phyloP scores from a whole-genome alignment of 2,113 vertebrate genomes.

The Setophaga kirtlandii region DNA sequence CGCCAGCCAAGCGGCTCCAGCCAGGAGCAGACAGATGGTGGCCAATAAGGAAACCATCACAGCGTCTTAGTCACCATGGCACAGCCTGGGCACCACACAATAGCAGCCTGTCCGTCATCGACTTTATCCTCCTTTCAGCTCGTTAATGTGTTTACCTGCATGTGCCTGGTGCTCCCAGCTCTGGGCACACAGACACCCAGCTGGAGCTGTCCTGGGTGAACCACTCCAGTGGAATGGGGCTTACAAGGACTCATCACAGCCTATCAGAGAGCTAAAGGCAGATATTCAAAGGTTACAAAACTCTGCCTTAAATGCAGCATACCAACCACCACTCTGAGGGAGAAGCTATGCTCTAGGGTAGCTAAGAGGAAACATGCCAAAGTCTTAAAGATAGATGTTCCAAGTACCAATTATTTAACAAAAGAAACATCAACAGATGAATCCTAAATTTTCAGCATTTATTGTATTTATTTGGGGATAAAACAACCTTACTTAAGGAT shows the following conservation, averaged over 20 bases:
- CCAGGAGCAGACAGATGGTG: constrained; percentile 38
- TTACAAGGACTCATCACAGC: background rate
- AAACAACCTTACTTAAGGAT: background rate
- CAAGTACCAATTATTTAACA: background rate
- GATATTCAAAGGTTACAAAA: background rate
- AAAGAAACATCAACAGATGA: background rate
- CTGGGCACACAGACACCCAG: fast-evolving
- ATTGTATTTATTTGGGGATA: background rate
- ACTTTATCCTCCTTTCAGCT: background rate
- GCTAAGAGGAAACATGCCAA: background rate
- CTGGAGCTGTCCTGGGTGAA: too few relatives aligned
- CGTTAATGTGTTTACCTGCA: background rate
- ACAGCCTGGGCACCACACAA: background rate
- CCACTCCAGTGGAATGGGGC: fast-evolving
- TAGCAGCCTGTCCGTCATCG: background rate
- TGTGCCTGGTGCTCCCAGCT: background rate
- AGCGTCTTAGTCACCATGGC: background rate
- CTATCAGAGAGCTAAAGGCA: background rate
- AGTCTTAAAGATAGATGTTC: background rate
- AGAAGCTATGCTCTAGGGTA: background rate
- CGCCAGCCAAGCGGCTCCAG: background rate
- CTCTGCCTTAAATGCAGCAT: background rate
- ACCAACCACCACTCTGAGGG: background rate
- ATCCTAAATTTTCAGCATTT: background rate
- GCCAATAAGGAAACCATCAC: constrained; percentile 40